Conservation (phyloP, 2,888 invertebrate genomes). For the Archips crataeganus region DNA sequence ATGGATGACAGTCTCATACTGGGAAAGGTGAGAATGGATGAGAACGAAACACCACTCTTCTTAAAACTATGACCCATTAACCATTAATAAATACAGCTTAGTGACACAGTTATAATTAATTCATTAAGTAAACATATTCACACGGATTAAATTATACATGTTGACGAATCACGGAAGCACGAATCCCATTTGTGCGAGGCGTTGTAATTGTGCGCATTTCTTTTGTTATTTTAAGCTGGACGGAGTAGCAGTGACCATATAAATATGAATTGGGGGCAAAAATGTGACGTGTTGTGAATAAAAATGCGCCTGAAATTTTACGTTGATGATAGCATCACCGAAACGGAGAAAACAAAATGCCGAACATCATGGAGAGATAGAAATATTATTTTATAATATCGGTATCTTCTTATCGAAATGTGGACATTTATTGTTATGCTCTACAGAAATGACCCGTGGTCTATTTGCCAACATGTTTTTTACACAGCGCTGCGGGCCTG, state of each 20-base stretch:
- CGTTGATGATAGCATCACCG: not conserved
- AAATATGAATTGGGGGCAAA: not conserved
- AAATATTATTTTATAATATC: not conserved
- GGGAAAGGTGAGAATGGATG: constrained; percentile 44
- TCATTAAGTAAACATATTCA: not conserved
- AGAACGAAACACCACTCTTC: constrained; percentile 19
- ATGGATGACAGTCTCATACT: constrained; percentile 60
- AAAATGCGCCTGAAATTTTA: not conserved
- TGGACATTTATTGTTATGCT: not conserved
- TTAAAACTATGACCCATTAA: constrained; percentile 14
- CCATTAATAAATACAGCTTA: not conserved
- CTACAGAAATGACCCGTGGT: too few species aligned
- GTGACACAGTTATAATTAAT: constrained; percentile 22
- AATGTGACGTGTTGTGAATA: not conserved
- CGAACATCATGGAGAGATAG: not conserved
- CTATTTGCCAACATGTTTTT: not conserved
- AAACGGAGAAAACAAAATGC: not conserved
- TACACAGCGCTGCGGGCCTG: not conserved
- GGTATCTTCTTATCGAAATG: not conserved
- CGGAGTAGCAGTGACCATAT: not conserved
- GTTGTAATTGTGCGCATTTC: not conserved
- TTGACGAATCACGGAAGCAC: constrained; percentile 22
- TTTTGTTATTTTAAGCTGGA: not conserved
- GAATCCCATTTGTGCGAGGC: not conserved
- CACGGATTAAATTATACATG: not conserved